Percentiles rank a stretch among this genome's conserved stretches.
Conservation (phyloP, 2,113 vertebrate genomes). For the Lipophrys pholis region DNA sequence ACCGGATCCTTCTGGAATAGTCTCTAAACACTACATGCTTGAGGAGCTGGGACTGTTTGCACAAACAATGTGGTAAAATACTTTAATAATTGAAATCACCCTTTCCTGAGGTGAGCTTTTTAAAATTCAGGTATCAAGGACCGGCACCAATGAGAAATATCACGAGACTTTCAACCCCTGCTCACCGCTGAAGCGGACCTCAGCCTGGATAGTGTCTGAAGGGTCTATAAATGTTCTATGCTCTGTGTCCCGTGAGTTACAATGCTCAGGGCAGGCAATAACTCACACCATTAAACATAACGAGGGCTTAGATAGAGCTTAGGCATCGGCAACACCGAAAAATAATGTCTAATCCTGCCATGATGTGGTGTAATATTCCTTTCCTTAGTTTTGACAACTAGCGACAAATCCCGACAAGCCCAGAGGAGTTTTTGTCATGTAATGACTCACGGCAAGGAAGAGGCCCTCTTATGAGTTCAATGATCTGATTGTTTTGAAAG, state of each 20-base stretch:
- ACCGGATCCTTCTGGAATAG: conserved; percentile 42
- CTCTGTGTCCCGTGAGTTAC: conserved; percentile 77
- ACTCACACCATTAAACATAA: conserved; percentile 86
- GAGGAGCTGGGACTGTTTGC: conserved; percentile 37
- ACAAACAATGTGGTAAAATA: conserved; percentile 38
- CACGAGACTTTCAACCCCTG: conserved; percentile 33
- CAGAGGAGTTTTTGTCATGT: conserved; percentile 18
- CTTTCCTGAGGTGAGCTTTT: conserved; percentile 42
- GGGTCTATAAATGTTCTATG: conserved; percentile 77
- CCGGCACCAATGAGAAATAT: conserved; percentile 24
- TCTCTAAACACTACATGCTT: conserved; percentile 28
- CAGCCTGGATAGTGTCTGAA: conserved; percentile 62
- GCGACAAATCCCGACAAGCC: conserved; percentile 31
- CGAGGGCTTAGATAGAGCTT: conserved; percentile 73
- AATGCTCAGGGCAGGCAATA: conserved; percentile 79
- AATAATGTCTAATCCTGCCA: conserved; percentile 72
- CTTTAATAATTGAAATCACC: conserved; percentile 53
- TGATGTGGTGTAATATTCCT: conserved; percentile 60
- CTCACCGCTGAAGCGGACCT: conserved; percentile 46
- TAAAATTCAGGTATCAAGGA: conserved; percentile 37
- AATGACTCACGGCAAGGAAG: conserved; percentile 22
- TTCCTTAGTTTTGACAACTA: conserved; percentile 37
- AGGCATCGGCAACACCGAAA: conserved; percentile 73
- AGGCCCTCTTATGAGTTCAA: conserved; percentile 45
- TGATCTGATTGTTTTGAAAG: conserved; percentile 40